Evolutionary conservation across 2,888 invertebrate genomes (phyloP).

Genomic region (Orthonychiurus folsomi): DNA sequence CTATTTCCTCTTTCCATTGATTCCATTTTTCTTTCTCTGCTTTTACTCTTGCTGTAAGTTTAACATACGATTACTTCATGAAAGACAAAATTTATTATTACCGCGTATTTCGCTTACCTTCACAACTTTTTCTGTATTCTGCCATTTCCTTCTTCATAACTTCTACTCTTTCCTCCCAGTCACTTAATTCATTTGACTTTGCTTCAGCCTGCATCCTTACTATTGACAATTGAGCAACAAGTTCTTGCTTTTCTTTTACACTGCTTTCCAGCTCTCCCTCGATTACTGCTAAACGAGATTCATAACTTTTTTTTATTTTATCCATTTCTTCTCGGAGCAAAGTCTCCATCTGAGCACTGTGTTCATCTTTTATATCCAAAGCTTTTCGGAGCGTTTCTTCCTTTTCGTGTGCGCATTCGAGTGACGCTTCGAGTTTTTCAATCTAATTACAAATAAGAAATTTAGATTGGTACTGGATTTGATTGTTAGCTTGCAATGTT

Average conservation of each 20-base stretch:
- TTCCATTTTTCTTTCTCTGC: slow-evolving; percentile 37
- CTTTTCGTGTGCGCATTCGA: slow-evolving; percentile 17
- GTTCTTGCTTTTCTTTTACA: slow-evolving; percentile 7
- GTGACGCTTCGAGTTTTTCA: slow-evolving; percentile 16
- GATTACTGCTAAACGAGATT: slow-evolving; percentile 2
- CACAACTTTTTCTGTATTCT: slow-evolving; percentile 9
- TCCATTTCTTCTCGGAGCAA: not conserved
- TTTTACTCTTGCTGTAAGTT: slow-evolving; percentile 28
- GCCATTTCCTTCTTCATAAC: slow-evolving; percentile 5
- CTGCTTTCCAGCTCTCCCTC: slow-evolving; percentile 14
- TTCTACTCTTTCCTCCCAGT: not conserved
- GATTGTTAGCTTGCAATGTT: not conserved
- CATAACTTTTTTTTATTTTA: slow-evolving; percentile 8
- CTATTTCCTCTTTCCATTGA: slow-evolving; percentile 32
- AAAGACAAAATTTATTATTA: slow-evolving; percentile 5
- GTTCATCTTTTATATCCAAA: slow-evolving; percentile 23
- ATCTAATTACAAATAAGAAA: slow-evolving; percentile 14
- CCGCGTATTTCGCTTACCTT: slow-evolving; percentile 7
- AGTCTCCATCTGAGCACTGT: slow-evolving; percentile 17
- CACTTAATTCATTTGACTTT: not conserved
- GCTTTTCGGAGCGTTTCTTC: slow-evolving; percentile 21
- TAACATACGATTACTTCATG: slow-evolving; percentile 7
- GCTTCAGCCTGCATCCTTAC: slow-evolving; percentile 5
- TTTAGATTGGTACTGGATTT: not conserved
- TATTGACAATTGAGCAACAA: slow-evolving; percentile 7